Evolutionary conservation across 1,140 invertebrate genomes (phyloP), one percentile per base, ranked within the genome.

Genomic region (Pentalonia nigronervosa): DNA sequence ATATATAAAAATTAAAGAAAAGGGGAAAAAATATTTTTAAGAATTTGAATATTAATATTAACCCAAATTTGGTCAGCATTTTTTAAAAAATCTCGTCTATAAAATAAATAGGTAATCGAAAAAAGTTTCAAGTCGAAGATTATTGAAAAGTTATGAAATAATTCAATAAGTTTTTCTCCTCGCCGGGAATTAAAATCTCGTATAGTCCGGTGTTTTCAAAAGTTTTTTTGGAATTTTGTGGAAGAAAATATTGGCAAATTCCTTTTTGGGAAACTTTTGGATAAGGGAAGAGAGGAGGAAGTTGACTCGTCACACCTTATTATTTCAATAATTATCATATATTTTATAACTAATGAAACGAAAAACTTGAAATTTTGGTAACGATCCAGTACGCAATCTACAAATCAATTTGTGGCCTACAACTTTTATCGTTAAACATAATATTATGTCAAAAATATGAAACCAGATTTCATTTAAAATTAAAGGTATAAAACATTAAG

Each of bases 141-240:
- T 76, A 76, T 76, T 76, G 60, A 76, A 76, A 76, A 76, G 30
- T 76, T 76, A n/a, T n/a, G 30, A 76, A 76, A 76, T 76, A 76
- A n/a, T 76, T 76, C 60, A 76, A 76, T n/a, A 76, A 76, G 60
- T 76, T 76, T 76, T 76, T 30, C 30, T 76, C 14, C 6, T 30
- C 6, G 14, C 30, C 14, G 60, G 60, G 14, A 76, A 76, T 76
- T 6, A 14, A 76, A 76, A n/a, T 76, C 60, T 6, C n/a, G 60
- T 17, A 41, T 41, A 30, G 30, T 76, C 60, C n/a, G 30, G 14
- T n/a, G 14, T 76, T 76, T 76, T 34, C 60, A 76, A 76, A 76
- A 76, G 60, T 76, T 76, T 76, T 41, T 76, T n/a, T 67, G 30
- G 30, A 76, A 76, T 76, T n/a, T n/a, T 76, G n/a, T n/a, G 14